Conservation (phyloP, 2,888 invertebrate species). For the Chouioia cunea region DNA sequence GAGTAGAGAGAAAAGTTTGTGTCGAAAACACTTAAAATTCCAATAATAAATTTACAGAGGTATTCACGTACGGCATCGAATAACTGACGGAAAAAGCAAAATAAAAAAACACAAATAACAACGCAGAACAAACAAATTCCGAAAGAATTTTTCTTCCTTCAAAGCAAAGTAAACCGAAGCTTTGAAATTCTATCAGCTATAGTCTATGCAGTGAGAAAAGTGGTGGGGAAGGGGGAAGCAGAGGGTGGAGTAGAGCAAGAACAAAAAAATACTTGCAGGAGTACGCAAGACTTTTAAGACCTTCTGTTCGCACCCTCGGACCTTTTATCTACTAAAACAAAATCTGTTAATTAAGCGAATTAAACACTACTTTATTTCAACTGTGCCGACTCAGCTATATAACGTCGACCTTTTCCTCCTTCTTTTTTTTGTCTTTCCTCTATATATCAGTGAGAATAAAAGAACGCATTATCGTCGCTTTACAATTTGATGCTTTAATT, state of each 20-base stretch:
- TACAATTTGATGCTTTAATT: not conserved
- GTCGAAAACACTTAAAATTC: conserved; percentile 18
- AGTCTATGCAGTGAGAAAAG: conserved; percentile 18
- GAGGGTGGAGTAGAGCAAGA: not conserved
- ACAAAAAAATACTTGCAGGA: conserved; percentile 15
- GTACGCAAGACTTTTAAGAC: conserved; percentile 4
- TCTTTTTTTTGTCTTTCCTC: conserved; percentile 2
- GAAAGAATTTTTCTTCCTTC: conserved; percentile 3
- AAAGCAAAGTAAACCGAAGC: conserved; percentile 9
- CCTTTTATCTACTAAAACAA: conserved; percentile 13
- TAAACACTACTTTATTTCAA: conserved; percentile 12
- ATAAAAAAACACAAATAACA: too few species aligned
- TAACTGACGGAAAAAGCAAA: not conserved
- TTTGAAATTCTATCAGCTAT: conserved; percentile 27
- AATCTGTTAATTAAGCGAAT: conserved; percentile 43
- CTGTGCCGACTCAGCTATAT: not conserved
- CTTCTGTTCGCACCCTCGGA: conserved; percentile 15
- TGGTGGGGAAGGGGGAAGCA: not conserved
- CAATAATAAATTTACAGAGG: conserved; percentile 26
- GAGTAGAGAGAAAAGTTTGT: too few species aligned
- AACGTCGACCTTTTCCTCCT: not conserved
- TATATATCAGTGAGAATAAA: not conserved
- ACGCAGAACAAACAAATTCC: conserved; percentile 15
- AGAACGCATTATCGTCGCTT: not conserved
- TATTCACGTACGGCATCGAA: not conserved